Conservation (phyloP, 2,888 invertebrate genomes). For the Cistogaster globosa region DNA sequence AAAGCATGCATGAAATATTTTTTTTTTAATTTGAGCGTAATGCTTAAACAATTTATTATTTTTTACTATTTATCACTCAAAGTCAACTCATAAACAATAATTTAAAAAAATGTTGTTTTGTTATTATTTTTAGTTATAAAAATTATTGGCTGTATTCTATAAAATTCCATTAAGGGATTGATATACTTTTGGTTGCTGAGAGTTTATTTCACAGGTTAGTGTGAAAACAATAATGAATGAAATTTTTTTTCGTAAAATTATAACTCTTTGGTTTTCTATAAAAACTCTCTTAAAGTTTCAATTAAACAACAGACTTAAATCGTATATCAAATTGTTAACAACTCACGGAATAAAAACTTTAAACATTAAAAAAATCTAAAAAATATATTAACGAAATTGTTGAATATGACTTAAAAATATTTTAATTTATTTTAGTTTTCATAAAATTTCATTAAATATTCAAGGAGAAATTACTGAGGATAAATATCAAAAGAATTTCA, state of each 20-base stretch:
- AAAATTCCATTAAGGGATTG: background rate
- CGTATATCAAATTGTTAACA: conserved; percentile 38
- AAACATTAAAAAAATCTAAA: background rate
- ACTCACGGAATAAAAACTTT: conserved; percentile 22
- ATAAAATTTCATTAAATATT: too few relatives aligned
- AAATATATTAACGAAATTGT: background rate
- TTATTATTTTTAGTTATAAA: background rate
- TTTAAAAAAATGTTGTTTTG: background rate
- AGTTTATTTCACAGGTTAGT: conserved; percentile 54
- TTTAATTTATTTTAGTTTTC: too few relatives aligned
- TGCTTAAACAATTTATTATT: background rate
- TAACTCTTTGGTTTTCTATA: conserved; percentile 44
- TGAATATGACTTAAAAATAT: too few relatives aligned
- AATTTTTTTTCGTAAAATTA: conserved; percentile 24
- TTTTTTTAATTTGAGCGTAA: background rate
- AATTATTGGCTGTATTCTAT: conserved; percentile 20
- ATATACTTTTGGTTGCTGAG: background rate
- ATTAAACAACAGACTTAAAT: conserved; percentile 43
- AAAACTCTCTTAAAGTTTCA: conserved; percentile 33
- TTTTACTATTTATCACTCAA: background rate
- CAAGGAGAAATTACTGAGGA: too few relatives aligned
- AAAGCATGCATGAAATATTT: too few relatives aligned
- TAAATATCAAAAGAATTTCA: background rate
- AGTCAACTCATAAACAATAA: conserved; percentile 1
- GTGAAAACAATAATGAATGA: conserved; percentile 40